Evolutionary conservation across 2,797 vertebrate species (phyloP).

Genomic region (Phataginus tetradactyla): DNA sequence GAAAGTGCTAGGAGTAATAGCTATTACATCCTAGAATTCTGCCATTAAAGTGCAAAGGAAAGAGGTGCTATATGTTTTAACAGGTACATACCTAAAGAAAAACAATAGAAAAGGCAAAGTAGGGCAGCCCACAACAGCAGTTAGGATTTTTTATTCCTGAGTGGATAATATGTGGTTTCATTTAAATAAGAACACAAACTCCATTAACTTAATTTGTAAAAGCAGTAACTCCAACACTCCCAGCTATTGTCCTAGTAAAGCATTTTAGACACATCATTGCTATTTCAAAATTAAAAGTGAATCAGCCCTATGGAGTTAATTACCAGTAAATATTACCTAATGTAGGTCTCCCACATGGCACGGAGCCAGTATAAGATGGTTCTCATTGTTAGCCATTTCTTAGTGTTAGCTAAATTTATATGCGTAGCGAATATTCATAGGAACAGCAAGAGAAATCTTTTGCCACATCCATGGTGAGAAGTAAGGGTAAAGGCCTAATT

Average conservation of each 20-base stretch:
- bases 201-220: conserved; percentile 69
- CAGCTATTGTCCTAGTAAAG: conserved; percentile 29
- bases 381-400: not conserved
- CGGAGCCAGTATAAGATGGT: not conserved
- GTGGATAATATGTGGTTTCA: conserved; percentile 70
- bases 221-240: conserved; percentile 28
- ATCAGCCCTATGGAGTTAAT: conserved; percentile 72
- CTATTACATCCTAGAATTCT: not conserved
- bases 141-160: conserved; percentile 55
- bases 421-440: not conserved
- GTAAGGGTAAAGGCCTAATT: not conserved
- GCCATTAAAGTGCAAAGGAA: not conserved
- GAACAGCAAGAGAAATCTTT: not conserved
- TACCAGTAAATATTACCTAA: conserved; percentile 64
- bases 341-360: conserved; percentile 46
- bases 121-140: conserved; percentile 51
- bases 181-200: conserved; percentile 64
- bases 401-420: not conserved
- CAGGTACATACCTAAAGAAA: not conserved
- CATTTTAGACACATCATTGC: conserved; percentile 57
- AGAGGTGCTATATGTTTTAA: not conserved
- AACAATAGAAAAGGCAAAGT: conserved; percentile 46
- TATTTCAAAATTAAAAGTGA: conserved; percentile 70
- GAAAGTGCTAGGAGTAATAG: not conserved
- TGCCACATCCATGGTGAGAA: not conserved